phyloP scores from a whole-genome alignment of 2,888 invertebrate species.

The Shargacucullia verbasci region DNA sequence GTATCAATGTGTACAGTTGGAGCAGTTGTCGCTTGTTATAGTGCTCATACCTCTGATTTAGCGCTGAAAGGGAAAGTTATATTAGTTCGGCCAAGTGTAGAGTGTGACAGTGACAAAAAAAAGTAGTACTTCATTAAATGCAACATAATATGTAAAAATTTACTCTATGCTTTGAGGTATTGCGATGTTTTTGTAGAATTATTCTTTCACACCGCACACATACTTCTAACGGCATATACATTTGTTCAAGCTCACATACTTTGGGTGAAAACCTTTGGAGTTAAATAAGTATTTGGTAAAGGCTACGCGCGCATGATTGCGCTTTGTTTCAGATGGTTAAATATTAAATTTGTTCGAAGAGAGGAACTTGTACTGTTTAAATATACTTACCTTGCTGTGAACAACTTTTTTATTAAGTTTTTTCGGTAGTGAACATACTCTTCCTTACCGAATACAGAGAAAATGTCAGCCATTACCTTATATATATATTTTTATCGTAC shows the following conservation, averaged over 20 bases:
- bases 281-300: slow-evolving; percentile 18
- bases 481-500: too few relatives aligned
- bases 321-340: background rate
- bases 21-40: slow-evolving; percentile 58
- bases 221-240: background rate
- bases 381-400: slow-evolving; percentile 17
- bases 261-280: slow-evolving; percentile 25
- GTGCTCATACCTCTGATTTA: slow-evolving; percentile 48
- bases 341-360: too few relatives aligned
- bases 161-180: slow-evolving; percentile 55
- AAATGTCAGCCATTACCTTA: too few relatives aligned
- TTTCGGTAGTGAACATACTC: too few relatives aligned
- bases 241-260: slow-evolving; percentile 17
- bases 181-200: slow-evolving; percentile 51
- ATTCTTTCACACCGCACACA: slow-evolving; percentile 2
- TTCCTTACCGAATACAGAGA: too few relatives aligned
- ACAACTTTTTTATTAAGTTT: background rate
- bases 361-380: too few relatives aligned
- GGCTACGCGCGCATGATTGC: slow-evolving; percentile 43
- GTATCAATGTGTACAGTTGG: slow-evolving; percentile 70
- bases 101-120: slow-evolving; percentile 21
- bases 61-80: slow-evolving; percentile 71
- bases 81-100: slow-evolving; percentile 58
- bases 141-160: background rate
- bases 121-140: background rate